Evolutionary conservation across 2,888 invertebrate genomes (phyloP), one percentile per base, ranked within the genome.

Genomic region (Allolobophora icterica): DNA sequence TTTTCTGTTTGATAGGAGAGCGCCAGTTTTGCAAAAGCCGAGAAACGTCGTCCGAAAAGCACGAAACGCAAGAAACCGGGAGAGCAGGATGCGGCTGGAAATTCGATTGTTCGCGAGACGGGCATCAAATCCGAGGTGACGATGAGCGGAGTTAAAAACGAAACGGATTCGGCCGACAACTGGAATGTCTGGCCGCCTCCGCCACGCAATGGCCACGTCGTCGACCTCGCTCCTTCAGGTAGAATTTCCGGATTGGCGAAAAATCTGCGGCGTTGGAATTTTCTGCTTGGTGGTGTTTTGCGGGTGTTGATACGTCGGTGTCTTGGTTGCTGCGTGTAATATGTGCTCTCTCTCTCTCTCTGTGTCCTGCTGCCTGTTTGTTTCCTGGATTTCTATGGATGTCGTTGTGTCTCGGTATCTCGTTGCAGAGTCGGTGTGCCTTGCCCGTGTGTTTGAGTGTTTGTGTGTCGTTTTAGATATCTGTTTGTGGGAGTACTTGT

Each of bases 171-270:
- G 13, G 35, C 87, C 8, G 87, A 87, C 35, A 87, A 87, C 87
- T 87, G 87, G 87, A 87, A 34, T 87, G 34, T 24, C 87, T 87
- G 87, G 87, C 87, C 34, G 84, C 84, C 52, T 3, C 52, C 4
- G 52, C 84, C 84, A 33, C 87, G 87, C 87, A 87, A 87, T 24
- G 87, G 87, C 34, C 87, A 87, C 87, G 38, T 87, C 87, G 87
- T 87, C 87, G 87, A 87, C 35, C 34, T 35, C 87, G 87, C 87
- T 17, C 0, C 87, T 35, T 21, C 38, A 38, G 87, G 87, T 87
- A 38, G 24, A 38, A 35, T 87, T 87, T 87, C 71, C 71, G n/a
- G 71, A n/a, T 71, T 71, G 8, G 71, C 8, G 11, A n/a, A 13
- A 71, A 71, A 71, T 30, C n/a, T 4, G 71, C 71, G 3, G 71